Percentiles rank a stretch among this genome's conserved stretches.
These are phyloP conservation scores for Cheilosia scutellata DNA, from an alignment of 2,888 invertebrate species.

Conservation along the genomic window DNA sequence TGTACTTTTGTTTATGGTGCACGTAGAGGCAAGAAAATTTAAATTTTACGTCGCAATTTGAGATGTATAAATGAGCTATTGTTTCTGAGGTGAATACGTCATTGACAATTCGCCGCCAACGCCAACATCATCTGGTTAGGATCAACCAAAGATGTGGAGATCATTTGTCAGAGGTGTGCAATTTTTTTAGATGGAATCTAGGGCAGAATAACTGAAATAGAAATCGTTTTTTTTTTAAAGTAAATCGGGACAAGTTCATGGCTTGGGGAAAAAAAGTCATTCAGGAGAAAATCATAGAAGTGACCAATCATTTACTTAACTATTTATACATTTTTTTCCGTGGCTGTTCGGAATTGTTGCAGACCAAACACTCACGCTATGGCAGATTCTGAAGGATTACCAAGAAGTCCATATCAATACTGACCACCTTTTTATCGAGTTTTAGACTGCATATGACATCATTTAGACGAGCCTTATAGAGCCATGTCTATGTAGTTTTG, in stretches of 20 bases:
- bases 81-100: slow-evolving; percentile 5
- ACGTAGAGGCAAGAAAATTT: not conserved
- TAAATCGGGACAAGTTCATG: slow-evolving; percentile 32
- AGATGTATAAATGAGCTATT: slow-evolving; percentile 11
- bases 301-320: too few species aligned
- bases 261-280: too few species aligned
- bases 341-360: too few species aligned
- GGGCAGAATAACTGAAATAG: slow-evolving; percentile 33
- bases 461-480: too few species aligned
- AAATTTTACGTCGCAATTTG: slow-evolving; percentile 46
- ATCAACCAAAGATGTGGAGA: not conserved
- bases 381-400: too few species aligned
- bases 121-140: slow-evolving; percentile 3
- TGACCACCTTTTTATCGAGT: too few species aligned
- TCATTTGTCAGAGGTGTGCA: slow-evolving; percentile 34
- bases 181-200: slow-evolving; percentile 18
- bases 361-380: too few species aligned
- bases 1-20: slow-evolving; percentile 4
- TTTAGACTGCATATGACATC: too few species aligned
- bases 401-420: too few species aligned
- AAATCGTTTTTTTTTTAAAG: slow-evolving; percentile 1
- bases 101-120: slow-evolving; percentile 9
- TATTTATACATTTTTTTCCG: too few species aligned
- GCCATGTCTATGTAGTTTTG: too few species aligned
- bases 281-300: not conserved